Percentiles rank a stretch among this genome's conserved stretches.
Evolutionary conservation across 2,113 vertebrate genomes (phyloP).

Genomic region (Chascanopsetta lugubris): DNA sequence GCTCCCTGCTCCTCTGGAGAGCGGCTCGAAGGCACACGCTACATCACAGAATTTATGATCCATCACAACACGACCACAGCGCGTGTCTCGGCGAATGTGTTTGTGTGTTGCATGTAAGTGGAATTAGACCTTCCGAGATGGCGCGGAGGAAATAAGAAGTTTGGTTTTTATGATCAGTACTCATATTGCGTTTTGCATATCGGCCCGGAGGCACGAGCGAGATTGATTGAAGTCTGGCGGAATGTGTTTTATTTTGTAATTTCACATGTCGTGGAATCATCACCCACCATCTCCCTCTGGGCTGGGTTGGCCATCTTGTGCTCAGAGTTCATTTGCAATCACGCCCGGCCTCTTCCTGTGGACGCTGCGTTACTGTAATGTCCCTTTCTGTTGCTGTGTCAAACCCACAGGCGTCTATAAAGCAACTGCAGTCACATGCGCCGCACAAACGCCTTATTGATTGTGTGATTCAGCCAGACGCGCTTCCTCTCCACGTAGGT

Average conservation of each 20-base stretch:
- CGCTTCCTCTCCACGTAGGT: constrained; percentile 9
- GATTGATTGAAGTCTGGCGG: constrained; percentile 31
- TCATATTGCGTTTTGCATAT: constrained; percentile 39
- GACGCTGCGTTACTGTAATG: constrained; percentile 2
- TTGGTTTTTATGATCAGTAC: constrained; percentile 39
- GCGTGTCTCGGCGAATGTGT: constrained; percentile 30
- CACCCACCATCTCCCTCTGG: constrained; percentile 11
- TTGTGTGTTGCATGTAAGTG: constrained; percentile 39
- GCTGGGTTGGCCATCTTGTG: constrained; percentile 1
- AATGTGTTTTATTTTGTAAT: constrained; percentile 42
- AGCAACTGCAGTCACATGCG: constrained; percentile 25
- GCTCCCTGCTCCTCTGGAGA: constrained; percentile 18
- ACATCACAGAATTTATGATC: constrained; percentile 62
- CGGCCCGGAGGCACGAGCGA: constrained; percentile 19
- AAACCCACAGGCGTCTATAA: constrained; percentile 15
- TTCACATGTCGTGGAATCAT: constrained; percentile 14
- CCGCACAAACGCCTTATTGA: constrained; percentile 43
- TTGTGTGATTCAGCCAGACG: constrained; percentile 24
- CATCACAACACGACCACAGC: constrained; percentile 28
- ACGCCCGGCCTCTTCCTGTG: constrained; percentile 14
- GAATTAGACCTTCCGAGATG: constrained; percentile 26
- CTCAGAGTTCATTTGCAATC: constrained; percentile 29
- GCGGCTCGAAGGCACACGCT: constrained; percentile 24
- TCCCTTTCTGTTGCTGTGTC: neutral
- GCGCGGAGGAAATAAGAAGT: constrained; percentile 9